These are phyloP conservation scores for Gallinago solitaria DNA, from an alignment of 2,797 vertebrate species.

Conservation along the genomic window DNA sequence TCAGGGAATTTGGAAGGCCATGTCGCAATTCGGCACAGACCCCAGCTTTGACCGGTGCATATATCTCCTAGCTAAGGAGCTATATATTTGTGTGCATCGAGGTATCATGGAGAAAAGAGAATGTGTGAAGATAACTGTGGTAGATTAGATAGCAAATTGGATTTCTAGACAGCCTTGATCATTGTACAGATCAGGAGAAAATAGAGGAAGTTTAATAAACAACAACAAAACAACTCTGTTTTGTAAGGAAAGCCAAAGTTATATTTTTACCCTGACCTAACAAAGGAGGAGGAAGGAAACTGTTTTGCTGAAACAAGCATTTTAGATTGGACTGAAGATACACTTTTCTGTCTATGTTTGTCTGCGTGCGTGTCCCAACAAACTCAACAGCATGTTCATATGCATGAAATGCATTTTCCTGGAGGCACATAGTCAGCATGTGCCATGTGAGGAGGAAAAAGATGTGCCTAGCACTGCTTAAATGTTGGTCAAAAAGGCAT, in stretches of 20 bases:
- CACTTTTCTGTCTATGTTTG: not conserved
- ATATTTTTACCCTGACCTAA: conserved; percentile 53
- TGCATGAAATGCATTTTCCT: conserved; percentile 47
- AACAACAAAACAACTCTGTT: not conserved
- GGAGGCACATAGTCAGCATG: not conserved
- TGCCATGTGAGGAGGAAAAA: not conserved
- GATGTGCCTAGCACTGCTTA: not conserved
- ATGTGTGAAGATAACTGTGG: not conserved
- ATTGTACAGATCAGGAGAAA: not conserved
- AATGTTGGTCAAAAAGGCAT: not conserved
- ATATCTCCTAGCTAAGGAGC: not conserved
- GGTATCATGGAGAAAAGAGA: not conserved
- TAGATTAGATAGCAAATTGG: not conserved
- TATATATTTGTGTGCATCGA: not conserved
- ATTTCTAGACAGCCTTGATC: conserved; percentile 21
- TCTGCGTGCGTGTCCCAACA: not conserved
- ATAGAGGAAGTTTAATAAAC: conserved; percentile 47
- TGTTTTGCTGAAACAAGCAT: conserved; percentile 49
- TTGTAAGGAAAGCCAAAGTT: conserved; percentile 28
- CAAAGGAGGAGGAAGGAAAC: conserved; percentile 62
- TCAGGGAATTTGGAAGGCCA: not conserved
- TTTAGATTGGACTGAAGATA: conserved; percentile 13
- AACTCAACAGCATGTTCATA: not conserved
- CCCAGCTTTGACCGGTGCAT: not conserved
- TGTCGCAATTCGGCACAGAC: not conserved